Evolutionary conservation across 2,888 invertebrate genomes (phyloP), one percentile per base, ranked within the genome.

Genomic region (Bombylius discolor): DNA sequence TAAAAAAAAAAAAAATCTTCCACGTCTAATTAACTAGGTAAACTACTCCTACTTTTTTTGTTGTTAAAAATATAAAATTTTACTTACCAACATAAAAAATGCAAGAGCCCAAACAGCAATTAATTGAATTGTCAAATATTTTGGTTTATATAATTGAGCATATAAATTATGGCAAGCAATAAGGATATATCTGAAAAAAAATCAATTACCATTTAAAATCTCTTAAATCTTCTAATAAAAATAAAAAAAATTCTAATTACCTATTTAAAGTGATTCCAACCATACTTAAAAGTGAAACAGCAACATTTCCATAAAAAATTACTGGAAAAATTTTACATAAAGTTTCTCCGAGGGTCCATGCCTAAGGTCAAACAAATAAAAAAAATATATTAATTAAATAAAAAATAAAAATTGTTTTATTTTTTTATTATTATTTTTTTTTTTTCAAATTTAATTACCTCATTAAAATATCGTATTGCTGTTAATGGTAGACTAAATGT

Each of bases 271-370:
- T 91, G 62, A 92, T 91, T 62, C 89, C 89, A 53, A 91, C 90
- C 88, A 92, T 91, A 66, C 89, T 90, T 60, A 91, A 77, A 45
- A 92, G 75, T 0, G 90, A 90, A 5, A 89, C 89, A 0, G 90
- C 91, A 53, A 91, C 90, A 70, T 92, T 92, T 58, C 90, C 90
- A 68, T 92, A 92, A 75, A 92, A 90, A 63, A 92, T 82, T 63
- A 92, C 84, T 0, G 91, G 90, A 75, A 91, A 92, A 71, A 91
- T 78, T 74, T 84, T 83, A 70, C 91, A 92, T 44, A 90, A 77
- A 3, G 80, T 78, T 31, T 82, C 81, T 1, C 90, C 89, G 32
- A 91, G 79, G 47, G 84, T 81, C 92, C 92, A 92, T 57, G 81
- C 78, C 72, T 73, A 56, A 23, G 23, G 23, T 23, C 23, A 23